A percentile compares a stretch with the other conserved stretches of the same genome.
Conservation (phyloP, 2,113 vertebrate species). For the Camelus bactrianus region DNA sequence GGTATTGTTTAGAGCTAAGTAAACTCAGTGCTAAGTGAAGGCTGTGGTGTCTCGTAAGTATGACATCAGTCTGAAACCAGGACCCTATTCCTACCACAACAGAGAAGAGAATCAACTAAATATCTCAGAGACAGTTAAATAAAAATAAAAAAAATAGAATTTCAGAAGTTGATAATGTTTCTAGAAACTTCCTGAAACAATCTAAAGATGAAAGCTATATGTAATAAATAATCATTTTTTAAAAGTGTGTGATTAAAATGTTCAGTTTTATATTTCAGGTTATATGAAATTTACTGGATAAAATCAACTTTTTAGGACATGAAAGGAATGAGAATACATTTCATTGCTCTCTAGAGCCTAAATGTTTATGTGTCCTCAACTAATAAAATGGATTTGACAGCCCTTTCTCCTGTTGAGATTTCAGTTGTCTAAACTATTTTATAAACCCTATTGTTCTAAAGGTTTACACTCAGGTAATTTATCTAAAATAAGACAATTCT, state of each 20-base stretch:
- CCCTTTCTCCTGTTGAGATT: background rate
- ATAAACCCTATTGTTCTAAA: background rate
- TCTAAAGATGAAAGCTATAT: background rate
- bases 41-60: accelerated
- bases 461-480: background rate
- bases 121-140: background rate
- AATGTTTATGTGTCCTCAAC: slow-evolving; percentile 1
- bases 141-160: background rate
- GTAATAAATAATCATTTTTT: background rate
- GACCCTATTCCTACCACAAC: background rate
- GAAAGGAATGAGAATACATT: background rate
- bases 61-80: background rate
- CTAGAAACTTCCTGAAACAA: background rate
- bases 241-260: background rate
- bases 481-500: background rate
- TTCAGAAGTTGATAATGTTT: background rate
- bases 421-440: background rate
- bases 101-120: background rate
- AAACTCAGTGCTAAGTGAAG: background rate
- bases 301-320: background rate
- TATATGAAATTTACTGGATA: background rate
- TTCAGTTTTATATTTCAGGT: background rate
- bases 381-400: background rate
- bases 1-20: background rate
- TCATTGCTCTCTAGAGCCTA: background rate